Evolutionary conservation across 2,797 vertebrate genomes (phyloP).

Genomic region (Euthynnus affinis): DNA sequence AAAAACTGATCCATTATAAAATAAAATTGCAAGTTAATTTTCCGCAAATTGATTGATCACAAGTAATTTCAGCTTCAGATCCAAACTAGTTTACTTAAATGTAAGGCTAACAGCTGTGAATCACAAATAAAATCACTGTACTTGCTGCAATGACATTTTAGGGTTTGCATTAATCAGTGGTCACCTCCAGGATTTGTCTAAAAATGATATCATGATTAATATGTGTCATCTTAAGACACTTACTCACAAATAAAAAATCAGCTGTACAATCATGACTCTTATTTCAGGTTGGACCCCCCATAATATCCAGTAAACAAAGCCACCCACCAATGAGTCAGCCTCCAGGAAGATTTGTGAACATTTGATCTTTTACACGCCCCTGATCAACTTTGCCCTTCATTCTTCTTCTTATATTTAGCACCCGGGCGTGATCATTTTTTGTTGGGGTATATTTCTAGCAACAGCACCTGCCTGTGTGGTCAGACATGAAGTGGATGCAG

Average conservation of each 20-base stretch:
- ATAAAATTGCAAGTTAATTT: not conserved
- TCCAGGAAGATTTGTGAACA: not conserved
- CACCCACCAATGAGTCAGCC: slow-evolving; percentile 17
- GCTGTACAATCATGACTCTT: not conserved
- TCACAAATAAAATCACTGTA: not conserved
- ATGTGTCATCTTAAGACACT: slow-evolving; percentile 3
- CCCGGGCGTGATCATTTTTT: slow-evolving; percentile 21
- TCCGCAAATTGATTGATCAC: not conserved
- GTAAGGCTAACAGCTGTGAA: too few relatives aligned
- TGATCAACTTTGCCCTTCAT: slow-evolving; percentile 54
- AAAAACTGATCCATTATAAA: not conserved
- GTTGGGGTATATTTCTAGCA: slow-evolving; percentile 56
- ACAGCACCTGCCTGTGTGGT: slow-evolving; percentile 73
- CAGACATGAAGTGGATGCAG: slow-evolving; percentile 49
- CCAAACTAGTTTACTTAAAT: not conserved
- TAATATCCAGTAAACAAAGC: slow-evolving; percentile 7
- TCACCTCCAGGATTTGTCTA: slow-evolving; percentile 1
- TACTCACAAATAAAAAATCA: not conserved
- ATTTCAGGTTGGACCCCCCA: not conserved
- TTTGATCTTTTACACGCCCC: slow-evolving; percentile 7
- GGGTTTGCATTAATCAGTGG: not conserved
- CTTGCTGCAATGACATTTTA: not conserved
- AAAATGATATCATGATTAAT: slow-evolving; percentile 1
- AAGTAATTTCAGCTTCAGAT: not conserved
- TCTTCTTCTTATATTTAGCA: slow-evolving; percentile 74